phyloP scores from a whole-genome alignment of 2,888 invertebrate species.

The Acleris holmiana region DNA sequence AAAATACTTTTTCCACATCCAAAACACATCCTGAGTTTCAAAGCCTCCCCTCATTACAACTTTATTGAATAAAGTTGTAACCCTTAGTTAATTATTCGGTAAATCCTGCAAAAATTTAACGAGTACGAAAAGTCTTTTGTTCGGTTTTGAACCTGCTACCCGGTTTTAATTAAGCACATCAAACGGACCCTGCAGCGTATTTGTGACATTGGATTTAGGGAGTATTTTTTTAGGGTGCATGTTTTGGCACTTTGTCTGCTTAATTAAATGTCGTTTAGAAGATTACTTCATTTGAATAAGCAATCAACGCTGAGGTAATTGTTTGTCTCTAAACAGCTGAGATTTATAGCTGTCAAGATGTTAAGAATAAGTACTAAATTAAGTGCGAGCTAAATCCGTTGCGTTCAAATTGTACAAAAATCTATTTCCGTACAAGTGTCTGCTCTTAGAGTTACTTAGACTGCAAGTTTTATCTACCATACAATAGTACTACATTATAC shows the following conservation, averaged over 20 bases:
- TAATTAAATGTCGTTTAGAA: constrained; percentile 6
- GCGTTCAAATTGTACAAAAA: no score
- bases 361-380: no score
- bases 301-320: not conserved
- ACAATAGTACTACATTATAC: no score
- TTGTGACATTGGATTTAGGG: constrained; percentile 10
- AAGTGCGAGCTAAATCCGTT: no score
- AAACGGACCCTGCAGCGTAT: constrained; percentile 9
- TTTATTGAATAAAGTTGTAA: constrained; percentile 21
- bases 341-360: no score
- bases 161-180: constrained; percentile 21
- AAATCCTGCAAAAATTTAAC: constrained; percentile 19
- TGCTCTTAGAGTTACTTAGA: no score
- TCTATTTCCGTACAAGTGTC: no score
- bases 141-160: constrained; percentile 7
- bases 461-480: no score
- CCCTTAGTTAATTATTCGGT: constrained; percentile 12
- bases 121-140: constrained; percentile 10
- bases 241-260: constrained; percentile 7
- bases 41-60: constrained; percentile 16
- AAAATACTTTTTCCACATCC: not conserved
- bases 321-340: not conserved
- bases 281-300: constrained; percentile 8
- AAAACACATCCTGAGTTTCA: constrained; percentile 3
- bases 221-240: constrained; percentile 6